A percentile compares a stretch with the other conserved stretches of the same genome.
phyloP scores from a whole-genome alignment of 2,797 vertebrate species.

The Myripristis murdjan region DNA sequence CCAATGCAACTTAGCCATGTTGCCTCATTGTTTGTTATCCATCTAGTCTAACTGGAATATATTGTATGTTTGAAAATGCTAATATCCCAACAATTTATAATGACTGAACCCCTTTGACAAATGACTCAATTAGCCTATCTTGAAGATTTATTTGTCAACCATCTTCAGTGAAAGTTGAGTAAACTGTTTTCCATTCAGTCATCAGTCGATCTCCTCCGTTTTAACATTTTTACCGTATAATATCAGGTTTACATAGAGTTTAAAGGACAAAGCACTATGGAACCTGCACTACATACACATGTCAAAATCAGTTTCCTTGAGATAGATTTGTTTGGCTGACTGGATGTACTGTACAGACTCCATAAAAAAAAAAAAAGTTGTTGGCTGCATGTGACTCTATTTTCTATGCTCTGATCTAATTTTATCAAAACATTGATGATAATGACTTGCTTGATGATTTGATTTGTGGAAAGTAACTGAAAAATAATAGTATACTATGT shows the following conservation, averaged over 20 bases:
- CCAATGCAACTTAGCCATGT: conserved; percentile 46
- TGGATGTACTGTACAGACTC: conserved; percentile 68
- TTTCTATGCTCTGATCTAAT: conserved; percentile 73
- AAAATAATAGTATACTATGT: conserved; percentile 70
- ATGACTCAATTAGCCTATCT: neutral
- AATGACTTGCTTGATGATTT: conserved; percentile 80
- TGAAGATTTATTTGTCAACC: conserved; percentile 8
- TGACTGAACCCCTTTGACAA: conserved; percentile 20
- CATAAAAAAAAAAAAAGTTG: conserved; percentile 55
- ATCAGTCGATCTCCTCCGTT: conserved; percentile 31
- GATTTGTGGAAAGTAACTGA: conserved; percentile 76
- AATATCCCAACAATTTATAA: conserved; percentile 32
- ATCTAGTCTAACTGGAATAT: conserved; percentile 18
- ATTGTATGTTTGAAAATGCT: conserved; percentile 41
- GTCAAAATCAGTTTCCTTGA: conserved; percentile 35
- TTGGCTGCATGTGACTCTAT: conserved; percentile 83
- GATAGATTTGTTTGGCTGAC: conserved; percentile 45
- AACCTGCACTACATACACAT: conserved; percentile 61
- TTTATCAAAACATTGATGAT: conserved; percentile 72
- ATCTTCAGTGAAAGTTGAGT: conserved; percentile 32
- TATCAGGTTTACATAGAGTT: conserved; percentile 43
- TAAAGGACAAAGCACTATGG: conserved; percentile 50
- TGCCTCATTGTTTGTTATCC: conserved; percentile 46
- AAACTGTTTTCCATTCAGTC: conserved; percentile 36
- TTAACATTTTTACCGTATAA: conserved; percentile 31